Base-by-base conservation (phyloP, 2,888 invertebrate species). In the Pheosia gnoma region DNA sequence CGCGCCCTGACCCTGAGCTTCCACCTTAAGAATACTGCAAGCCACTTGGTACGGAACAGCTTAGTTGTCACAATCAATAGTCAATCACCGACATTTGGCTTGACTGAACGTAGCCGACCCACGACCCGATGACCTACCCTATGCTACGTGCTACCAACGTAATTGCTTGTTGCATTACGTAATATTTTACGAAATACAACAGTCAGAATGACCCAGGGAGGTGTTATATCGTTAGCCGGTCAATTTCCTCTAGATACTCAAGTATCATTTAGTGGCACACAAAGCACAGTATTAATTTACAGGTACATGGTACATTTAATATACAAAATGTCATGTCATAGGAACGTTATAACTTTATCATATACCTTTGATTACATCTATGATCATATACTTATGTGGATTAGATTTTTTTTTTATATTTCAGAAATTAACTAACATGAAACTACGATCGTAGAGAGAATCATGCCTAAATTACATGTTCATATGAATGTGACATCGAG, bases 121-220 rank as follows among this genome's bases (percentile, higher is more conserved):
- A n/a, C 47, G 47, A 47, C 47, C 47, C n/a, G n/a, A 47, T 47
- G 47, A 47, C 47, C 47, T 6, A n/a, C 5, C 5, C 4, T 47
- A n/a, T n/a, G 47, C 47, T 47, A 47, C 47, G 47, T 47, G 47
- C 47, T 47, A 47, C 47, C 47, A 47, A 47, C 47, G 47, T 47
- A 47, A 47, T 47, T 47, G 47, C 47, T 6, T 47, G 47, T 47
- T 47, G 47, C 11, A 47, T 47, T 47, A 47, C 47, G 47, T n/a
- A 47, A 47, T 47, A 47, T 6, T 47, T 47, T 47, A 47, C 47
- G 47, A 47, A 47, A 47, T 47, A 47, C 47, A 47, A 47, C 9
- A 47, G 47, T 47, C 47, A n/a, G 11, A 47, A 4, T 9, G 47
- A 47, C 47, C n/a, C 47, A 47, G 47, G 47, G 11, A n/a, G 47